A percentile compares a stretch with the other conserved stretches of the same genome.
phyloP scores from a whole-genome alignment of 2,797 vertebrate genomes.

The Enteromius thamalakanensis region DNA sequence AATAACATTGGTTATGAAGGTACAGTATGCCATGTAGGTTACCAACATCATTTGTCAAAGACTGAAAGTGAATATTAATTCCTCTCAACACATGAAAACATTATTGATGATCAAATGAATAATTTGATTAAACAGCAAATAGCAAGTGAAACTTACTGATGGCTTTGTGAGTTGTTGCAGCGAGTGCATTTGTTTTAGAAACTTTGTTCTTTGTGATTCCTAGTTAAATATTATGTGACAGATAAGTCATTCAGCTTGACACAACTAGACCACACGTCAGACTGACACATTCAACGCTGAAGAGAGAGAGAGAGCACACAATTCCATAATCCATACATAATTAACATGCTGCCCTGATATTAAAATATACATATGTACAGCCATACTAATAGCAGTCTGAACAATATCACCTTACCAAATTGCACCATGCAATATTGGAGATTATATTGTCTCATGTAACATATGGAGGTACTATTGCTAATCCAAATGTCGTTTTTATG shows the following conservation, averaged over 20 bases:
- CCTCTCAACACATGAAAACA: background rate
- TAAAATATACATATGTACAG: slow-evolving; percentile 7
- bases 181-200: slow-evolving; percentile 5
- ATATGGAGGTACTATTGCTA: slow-evolving; percentile 20
- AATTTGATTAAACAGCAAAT: background rate
- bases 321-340: slow-evolving; percentile 27
- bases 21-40: background rate
- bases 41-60: background rate
- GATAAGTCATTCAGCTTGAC: slow-evolving; percentile 34
- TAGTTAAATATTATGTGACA: slow-evolving; percentile 33
- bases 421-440: slow-evolving; percentile 25
- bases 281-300: slow-evolving; percentile 21
- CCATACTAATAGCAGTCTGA: slow-evolving; percentile 21
- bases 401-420: slow-evolving; percentile 20
- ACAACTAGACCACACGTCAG: slow-evolving; percentile 37
- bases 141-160: background rate
- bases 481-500: slow-evolving; percentile 51
- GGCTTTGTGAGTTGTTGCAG: background rate
- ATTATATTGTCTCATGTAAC: slow-evolving; percentile 21
- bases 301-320: slow-evolving; percentile 21
- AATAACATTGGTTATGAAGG: background rate
- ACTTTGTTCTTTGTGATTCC: slow-evolving; percentile 35
- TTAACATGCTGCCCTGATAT: slow-evolving; percentile 36
- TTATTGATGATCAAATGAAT: background rate
- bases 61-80: background rate